These are phyloP conservation scores for Radopholus similis DNA, from an alignment of 1,140 invertebrate genomes.

Conservation along the genomic window DNA sequence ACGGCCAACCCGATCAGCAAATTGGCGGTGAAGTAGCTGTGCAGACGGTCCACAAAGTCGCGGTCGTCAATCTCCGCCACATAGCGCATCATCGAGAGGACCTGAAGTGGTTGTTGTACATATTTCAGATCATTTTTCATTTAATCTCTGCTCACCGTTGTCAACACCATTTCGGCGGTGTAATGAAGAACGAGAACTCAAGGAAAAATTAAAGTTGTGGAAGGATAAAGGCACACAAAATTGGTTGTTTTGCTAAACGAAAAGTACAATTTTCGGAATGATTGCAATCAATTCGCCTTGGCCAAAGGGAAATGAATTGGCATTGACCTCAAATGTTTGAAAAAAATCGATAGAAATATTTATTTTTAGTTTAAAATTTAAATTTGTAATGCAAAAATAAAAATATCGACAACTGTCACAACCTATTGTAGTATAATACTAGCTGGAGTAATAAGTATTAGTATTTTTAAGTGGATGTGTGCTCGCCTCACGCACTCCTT, in stretches of 20 bases:
- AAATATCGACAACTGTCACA: no score
- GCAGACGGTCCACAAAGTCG: constrained; percentile 46
- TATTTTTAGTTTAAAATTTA: no score
- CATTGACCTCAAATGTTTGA: no score
- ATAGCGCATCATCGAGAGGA: constrained; percentile 51
- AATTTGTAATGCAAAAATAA: no score
- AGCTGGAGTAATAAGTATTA: no score
- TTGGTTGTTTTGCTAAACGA: background rate
- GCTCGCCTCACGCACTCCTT: no score
- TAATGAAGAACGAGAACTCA: no score
- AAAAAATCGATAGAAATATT: no score
- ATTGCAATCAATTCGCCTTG: no score
- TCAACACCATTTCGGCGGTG: constrained; percentile 19
- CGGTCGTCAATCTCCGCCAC: constrained; percentile 46
- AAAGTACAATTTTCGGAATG: background rate
- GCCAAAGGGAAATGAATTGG: no score
- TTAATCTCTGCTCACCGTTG: constrained; percentile 9
- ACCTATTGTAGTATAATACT: no score
- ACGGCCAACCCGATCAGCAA: constrained; percentile 43
- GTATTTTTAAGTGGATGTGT: no score
- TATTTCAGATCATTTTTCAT: background rate
- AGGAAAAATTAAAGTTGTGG: background rate
- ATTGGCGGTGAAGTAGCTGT: constrained; percentile 47
- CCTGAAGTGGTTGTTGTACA: background rate
- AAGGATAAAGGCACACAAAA: background rate